A percentile compares a stretch with the other conserved stretches of the same genome.
These are phyloP conservation scores for Fringilla coelebs DNA, from an alignment of 2,797 vertebrate genomes.

Conservation along the genomic window DNA sequence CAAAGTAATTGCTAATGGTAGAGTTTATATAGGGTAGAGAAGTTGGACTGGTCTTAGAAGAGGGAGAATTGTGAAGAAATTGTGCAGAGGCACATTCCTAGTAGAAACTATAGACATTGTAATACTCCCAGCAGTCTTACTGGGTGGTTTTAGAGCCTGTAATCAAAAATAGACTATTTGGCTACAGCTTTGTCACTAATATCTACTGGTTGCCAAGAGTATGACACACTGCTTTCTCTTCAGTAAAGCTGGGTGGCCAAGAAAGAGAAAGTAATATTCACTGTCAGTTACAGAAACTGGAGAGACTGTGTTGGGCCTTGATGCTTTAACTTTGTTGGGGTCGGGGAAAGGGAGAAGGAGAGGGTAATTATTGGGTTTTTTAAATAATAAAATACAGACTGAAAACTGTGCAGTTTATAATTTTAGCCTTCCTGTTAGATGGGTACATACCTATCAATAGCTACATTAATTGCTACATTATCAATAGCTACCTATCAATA, in stretches of 20 bases:
- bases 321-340: not conserved
- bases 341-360: rapidly evolving
- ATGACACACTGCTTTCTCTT: not conserved
- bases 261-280: not conserved
- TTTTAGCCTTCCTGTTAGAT: not conserved
- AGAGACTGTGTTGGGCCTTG: not conserved
- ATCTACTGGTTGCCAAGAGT: not conserved
- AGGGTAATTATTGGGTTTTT: not conserved
- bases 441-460: not conserved
- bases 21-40: not conserved
- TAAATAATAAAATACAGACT: not conserved
- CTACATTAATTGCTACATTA: not conserved
- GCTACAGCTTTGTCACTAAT: not conserved
- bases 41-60: not conserved
- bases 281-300: not conserved
- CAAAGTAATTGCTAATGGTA: not conserved
- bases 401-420: not conserved
- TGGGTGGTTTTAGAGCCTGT: not conserved
- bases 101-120: not conserved
- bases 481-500: not conserved
- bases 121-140: not conserved
- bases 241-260: not conserved
- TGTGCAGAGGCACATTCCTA: not conserved
- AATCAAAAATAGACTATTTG: not conserved
- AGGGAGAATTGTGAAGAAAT: not conserved